Evolutionary conservation across 2,797 vertebrate species (phyloP).

Genomic region (Mionectes olivaceus): DNA sequence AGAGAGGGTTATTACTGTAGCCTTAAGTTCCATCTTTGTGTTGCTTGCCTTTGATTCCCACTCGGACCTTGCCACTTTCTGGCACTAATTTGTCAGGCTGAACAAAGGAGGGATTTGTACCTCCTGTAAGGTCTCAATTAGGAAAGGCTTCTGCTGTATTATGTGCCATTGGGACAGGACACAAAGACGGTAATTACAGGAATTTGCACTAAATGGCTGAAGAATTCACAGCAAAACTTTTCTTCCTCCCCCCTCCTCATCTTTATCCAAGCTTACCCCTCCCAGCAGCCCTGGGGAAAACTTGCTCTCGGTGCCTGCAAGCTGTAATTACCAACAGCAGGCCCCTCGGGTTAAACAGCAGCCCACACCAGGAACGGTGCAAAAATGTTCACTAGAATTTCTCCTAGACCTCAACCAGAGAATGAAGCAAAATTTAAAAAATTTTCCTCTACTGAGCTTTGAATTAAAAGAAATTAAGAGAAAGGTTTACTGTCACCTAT

Average conservation of each 20-base stretch:
- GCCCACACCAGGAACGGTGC: conserved; percentile 18
- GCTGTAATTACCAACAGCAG: conserved; percentile 70
- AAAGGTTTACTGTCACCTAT: background rate
- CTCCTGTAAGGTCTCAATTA: conserved; percentile 88
- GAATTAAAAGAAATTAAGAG: background rate
- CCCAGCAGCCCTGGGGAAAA: conserved; percentile 52
- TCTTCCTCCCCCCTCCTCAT: conserved; percentile 44
- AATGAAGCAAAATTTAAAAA: background rate
- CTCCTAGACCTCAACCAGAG: background rate
- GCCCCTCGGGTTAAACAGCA: conserved; percentile 76
- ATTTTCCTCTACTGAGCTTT: background rate
- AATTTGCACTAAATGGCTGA: conserved; percentile 88
- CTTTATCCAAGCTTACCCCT: conserved; percentile 66
- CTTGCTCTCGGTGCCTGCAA: conserved; percentile 50
- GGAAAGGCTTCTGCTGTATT: conserved; percentile 85
- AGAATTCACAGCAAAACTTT: conserved; percentile 84
- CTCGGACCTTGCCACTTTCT: conserved; percentile 87
- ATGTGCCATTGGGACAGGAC: conserved; percentile 83
- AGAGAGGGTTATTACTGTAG: conserved; percentile 89
- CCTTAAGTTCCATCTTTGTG: conserved; percentile 88
- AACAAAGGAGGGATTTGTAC: conserved; percentile 89
- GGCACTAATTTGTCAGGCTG: conserved; percentile 89
- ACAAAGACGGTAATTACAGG: conserved; percentile 88
- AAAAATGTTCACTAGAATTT: background rate
- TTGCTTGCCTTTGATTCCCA: conserved; percentile 85